These are phyloP conservation scores for Lasioglossum albipes DNA, from an alignment of 1,140 invertebrate species.

Conservation along the genomic window DNA sequence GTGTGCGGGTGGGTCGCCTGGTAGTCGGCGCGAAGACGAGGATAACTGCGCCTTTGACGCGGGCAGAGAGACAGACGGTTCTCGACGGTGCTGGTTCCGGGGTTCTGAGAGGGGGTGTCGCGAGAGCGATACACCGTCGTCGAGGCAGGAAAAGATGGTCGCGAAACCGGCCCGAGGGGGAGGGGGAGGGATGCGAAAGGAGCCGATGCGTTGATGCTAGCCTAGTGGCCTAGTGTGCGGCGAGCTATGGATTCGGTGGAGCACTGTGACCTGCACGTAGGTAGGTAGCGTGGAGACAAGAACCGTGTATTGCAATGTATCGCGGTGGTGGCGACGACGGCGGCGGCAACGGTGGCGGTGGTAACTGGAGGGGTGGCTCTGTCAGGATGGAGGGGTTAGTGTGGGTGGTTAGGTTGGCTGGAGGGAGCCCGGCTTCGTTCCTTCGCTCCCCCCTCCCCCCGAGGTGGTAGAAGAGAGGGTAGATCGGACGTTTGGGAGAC, in stretches of 20 bases:
- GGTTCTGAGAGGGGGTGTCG: conserved; percentile 4
- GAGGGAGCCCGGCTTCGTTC: conserved; percentile 67
- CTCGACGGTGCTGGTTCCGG: neutral
- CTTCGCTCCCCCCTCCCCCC: conserved; percentile 33
- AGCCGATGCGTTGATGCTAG: conserved; percentile 10
- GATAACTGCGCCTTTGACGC: conserved; percentile 3
- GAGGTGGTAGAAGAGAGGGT: conserved; percentile 67
- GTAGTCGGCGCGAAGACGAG: conserved; percentile 29
- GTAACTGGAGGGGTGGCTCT: conserved; percentile 60
- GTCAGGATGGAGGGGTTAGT: conserved; percentile 62
- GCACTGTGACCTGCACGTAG: conserved; percentile 73
- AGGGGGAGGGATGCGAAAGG: conserved; percentile 11
- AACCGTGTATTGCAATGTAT: conserved; percentile 79
- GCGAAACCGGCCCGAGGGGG: neutral
- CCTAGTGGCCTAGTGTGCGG: conserved; percentile 70
- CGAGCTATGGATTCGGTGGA: conserved; percentile 69
- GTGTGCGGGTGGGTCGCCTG: conserved; percentile 26
- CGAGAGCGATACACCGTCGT: conserved; percentile 10
- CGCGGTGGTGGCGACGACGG: conserved; percentile 73
- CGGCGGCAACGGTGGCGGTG: conserved; percentile 57
- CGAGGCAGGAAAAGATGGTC: conserved; percentile 27
- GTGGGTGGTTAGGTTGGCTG: conserved; percentile 54
- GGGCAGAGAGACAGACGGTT: too few species aligned
- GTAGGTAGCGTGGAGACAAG: conserved; percentile 76
- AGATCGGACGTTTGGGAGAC: conserved; percentile 67